Base-by-base conservation (phyloP, 2,113 vertebrate genomes). In the Callipepla squamata region DNA sequence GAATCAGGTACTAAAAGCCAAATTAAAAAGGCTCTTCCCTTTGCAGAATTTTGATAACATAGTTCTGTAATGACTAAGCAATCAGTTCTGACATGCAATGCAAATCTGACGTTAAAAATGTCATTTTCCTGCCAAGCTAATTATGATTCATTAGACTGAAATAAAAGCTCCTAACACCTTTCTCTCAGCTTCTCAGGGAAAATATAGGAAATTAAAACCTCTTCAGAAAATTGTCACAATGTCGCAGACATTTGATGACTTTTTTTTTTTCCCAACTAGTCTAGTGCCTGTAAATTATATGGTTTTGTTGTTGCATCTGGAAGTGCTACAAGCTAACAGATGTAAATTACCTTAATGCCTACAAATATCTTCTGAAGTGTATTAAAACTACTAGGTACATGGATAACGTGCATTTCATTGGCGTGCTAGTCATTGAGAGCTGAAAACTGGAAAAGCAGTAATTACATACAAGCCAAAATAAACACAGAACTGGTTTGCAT, bases 121-220 rank as follows among this genome's bases (percentile, higher is more conserved):
- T 13, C 30, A 0, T 86, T 95, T 95, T 92, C 59, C 74, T 34
- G 48, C 69, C 2, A 78, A 86, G 83, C 88, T 92, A 85, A 96
- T 96, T 87, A 90, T 79, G 91, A 94, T 92, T 87, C 94, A 94
- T 94, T 91, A 88, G 93, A 90, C 47, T 67, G 83, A 84, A 96
- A 89, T 89, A 93, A 95, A 76, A 63, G 70, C 47, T 80, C 62
- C 51, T 48, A 34, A 13, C 13, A 13, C 21, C 19, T 84, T 79
- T 66, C 34, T 90, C 20, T 19, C 9, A 75, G 61, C 28, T 84
- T 90, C 84, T 36, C 66, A 61, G 44, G 40, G 80, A 19, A 66
- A 84, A 81, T 10, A 34, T 5, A 40, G 57, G 25, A 84, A 89
- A 47, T 22, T 53, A 1, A 85, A 74, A 76, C 51, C 36, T 13